Evolutionary conservation across 1,140 invertebrate species (phyloP).

Genomic region (Procambarus virginalis): DNA sequence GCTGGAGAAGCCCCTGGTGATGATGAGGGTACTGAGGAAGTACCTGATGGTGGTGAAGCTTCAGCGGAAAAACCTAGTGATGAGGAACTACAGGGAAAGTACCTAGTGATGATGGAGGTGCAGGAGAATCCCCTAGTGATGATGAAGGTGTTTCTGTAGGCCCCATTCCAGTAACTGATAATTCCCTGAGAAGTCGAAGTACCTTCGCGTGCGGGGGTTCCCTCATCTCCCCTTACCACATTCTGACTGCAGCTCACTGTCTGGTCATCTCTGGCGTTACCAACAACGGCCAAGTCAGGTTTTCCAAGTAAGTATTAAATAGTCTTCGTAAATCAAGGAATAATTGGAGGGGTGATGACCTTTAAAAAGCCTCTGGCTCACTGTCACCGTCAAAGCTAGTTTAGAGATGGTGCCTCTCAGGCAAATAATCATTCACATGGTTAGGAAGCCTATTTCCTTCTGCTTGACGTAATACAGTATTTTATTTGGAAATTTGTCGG

Average conservation of each 20-base stretch:
- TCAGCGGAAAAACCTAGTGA: neutral
- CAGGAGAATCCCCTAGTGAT: neutral
- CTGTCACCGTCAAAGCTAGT: too few relatives aligned
- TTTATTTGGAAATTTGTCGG: too few relatives aligned
- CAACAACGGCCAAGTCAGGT: neutral
- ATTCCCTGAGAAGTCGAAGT: neutral
- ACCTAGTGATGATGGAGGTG: neutral
- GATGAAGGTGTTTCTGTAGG: neutral
- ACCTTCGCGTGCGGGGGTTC: slow-evolving; percentile 30
- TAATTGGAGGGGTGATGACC: too few relatives aligned
- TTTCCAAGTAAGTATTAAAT: slow-evolving; percentile 13
- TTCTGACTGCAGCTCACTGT: slow-evolving; percentile 28
- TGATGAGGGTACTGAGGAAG: neutral
- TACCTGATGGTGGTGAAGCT: neutral
- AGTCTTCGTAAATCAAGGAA: too few relatives aligned
- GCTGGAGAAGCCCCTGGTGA: neutral
- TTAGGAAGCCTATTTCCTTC: too few relatives aligned
- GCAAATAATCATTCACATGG: too few relatives aligned
- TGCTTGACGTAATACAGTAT: too few relatives aligned
- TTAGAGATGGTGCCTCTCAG: too few relatives aligned
- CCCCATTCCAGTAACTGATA: slow-evolving; percentile 18
- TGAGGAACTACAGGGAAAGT: too few relatives aligned
- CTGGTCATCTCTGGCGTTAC: neutral
- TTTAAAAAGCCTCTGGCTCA: too few relatives aligned
- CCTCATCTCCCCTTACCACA: slow-evolving; percentile 17